Evolutionary conservation across 2,888 invertebrate genomes (phyloP), one percentile per base, ranked within the genome.

Genomic region (Icerya purchasi): DNA sequence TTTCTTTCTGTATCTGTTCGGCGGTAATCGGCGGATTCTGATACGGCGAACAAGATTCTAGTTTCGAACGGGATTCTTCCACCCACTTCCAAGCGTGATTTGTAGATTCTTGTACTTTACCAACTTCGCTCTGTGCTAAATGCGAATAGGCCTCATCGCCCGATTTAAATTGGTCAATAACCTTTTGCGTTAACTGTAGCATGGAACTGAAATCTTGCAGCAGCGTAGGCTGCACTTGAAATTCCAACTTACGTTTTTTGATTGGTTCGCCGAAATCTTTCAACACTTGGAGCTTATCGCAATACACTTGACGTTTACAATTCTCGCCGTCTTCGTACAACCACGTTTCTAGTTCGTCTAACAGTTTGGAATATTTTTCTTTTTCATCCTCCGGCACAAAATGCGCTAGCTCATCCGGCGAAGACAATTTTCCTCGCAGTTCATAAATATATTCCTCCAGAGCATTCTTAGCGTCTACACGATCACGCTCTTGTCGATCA

Each of bases 391-490:
- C 85, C 1, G 80, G 75, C 22, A 91, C 80, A 70, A 83, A 96
- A 3, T 80, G 77, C 63, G 82, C 83, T 57, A 89, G 75, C 50
- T 83, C 77, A 63, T 83, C 84, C 22, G 85, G 86, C 61, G 83
- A 80, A 51, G 79, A 79, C 58, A 97, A 73, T 71, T 93, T 92
- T 61, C 88, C 86, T 59, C 98, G 80, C 72, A 96, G 78, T 67
- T 96, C 96, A 71, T 99, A 99, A 25, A 98, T 92, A 69, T 93
- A 98, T 73, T 98, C 98, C 72, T 98, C 98, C 0, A 99, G 78
- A 2, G 93, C 87, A 73, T 98, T 98, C 68, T 94, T 86, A 1
- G 92, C 91, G 72, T 97, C 96, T 3, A 89, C 84, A 56, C 94
- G 82, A 70, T 94, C 91, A 68, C 92, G 94, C 74, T 97, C 97